These are phyloP conservation scores for Clarias platycephalus DNA, from an alignment of 2,797 vertebrate genomes.

Conservation along the genomic window DNA sequence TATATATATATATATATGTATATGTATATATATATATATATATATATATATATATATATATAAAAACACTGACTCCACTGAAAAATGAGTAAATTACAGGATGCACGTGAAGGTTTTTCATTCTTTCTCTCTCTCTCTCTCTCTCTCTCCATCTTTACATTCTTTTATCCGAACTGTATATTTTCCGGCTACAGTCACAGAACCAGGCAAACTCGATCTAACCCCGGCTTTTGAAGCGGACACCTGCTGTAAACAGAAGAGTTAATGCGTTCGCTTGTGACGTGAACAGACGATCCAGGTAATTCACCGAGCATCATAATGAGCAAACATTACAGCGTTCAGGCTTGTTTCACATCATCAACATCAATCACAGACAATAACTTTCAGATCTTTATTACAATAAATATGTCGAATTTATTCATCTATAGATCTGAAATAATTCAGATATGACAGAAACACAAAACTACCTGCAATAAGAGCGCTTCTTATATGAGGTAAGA, in stretches of 20 bases:
- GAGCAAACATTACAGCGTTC: constrained; percentile 36
- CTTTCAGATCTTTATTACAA: constrained; percentile 49
- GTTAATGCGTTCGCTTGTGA: constrained; percentile 10
- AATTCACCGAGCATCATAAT: not conserved
- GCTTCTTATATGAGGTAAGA: constrained; percentile 43
- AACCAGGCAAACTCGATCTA: constrained; percentile 51
- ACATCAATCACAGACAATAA: constrained; percentile 57
- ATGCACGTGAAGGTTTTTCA: constrained; percentile 56
- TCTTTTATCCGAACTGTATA: not conserved
- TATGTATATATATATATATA: too few species aligned
- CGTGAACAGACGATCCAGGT: not conserved
- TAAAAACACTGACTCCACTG: constrained; percentile 62
- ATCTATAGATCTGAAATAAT: constrained; percentile 50
- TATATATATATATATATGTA: too few species aligned
- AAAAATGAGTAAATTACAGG: constrained; percentile 64
- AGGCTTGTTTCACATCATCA: constrained; percentile 54
- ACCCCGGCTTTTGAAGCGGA: constrained; percentile 16
- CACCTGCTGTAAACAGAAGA: constrained; percentile 26
- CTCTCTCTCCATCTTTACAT: not conserved
- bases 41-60: constrained; percentile 17
- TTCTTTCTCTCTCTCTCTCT: constrained; percentile 49
- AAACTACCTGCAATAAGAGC: constrained; percentile 29
- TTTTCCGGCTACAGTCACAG: constrained; percentile 39
- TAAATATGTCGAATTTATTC: constrained; percentile 59
- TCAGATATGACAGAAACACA: constrained; percentile 35